Percentiles rank a stretch among this genome's conserved stretches.
Conservation (phyloP, 2,888 invertebrate species). For the Nephrotoma appendiculata region DNA sequence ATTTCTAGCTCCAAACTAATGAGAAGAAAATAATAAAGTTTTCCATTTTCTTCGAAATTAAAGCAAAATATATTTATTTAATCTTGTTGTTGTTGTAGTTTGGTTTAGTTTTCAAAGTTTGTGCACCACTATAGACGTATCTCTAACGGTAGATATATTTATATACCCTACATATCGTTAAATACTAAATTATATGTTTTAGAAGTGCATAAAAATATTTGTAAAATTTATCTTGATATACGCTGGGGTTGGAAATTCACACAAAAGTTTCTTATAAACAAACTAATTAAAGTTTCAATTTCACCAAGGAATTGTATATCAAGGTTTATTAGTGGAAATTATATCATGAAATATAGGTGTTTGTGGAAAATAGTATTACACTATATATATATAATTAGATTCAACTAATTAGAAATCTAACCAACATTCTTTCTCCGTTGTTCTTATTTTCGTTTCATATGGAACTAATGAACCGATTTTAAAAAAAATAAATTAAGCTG, state of each 20-base stretch:
- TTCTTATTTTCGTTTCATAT: too few relatives aligned
- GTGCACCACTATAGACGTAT: neutral
- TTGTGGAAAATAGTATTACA: too few relatives aligned
- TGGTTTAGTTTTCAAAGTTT: neutral
- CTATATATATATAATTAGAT: too few relatives aligned
- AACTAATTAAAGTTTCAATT: neutral
- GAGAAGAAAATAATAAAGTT: neutral
- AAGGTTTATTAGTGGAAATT: too few relatives aligned
- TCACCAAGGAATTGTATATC: neutral
- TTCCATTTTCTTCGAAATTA: neutral
- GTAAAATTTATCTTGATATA: neutral
- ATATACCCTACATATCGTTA: neutral
- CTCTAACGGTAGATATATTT: neutral
- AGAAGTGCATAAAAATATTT: neutral
- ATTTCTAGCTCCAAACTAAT: neutral
- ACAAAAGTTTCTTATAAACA: neutral
- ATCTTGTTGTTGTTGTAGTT: neutral
- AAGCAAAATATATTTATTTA: neutral
- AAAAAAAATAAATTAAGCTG: too few relatives aligned
- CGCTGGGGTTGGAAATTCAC: neutral
- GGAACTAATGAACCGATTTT: too few relatives aligned
- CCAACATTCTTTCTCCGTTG: too few relatives aligned
- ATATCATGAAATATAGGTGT: too few relatives aligned
- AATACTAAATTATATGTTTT: neutral
- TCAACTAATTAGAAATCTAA: too few relatives aligned